Base-by-base conservation (phyloP, 2,113 vertebrate species). In the Eidolon helvum region DNA sequence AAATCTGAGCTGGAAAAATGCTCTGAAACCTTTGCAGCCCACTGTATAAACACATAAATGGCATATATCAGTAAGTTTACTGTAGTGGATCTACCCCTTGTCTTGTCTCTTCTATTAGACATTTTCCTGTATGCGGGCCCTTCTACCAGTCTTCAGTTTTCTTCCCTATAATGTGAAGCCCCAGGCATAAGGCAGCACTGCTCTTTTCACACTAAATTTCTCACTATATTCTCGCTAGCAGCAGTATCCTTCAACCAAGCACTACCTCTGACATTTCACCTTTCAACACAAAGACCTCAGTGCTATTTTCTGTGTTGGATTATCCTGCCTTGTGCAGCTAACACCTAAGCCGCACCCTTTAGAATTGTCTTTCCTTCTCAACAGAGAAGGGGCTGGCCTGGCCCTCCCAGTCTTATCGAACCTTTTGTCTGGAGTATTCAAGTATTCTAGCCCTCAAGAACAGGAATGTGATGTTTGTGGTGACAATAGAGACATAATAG, bases 1-100 rank as follows among this genome's bases (percentile, higher is more conserved):
- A 92, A 90, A 92, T 80, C 38, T 55, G 72, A 86, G 24, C 78
- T 35, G 65, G 68, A 94, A 95, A 91, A 55, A 30, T 55, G 26
- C 91, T 57, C 91, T 57, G 53, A 69, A 21, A 50, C 30, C 14
- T 90, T 61, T 26, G 30, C 10, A 30, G 57, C 33, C 48, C 43
- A 16, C 5, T 87, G 55, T 59, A 72, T 50, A 92, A 82, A 90
- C 4, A 83, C 4, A 69, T 50, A 72, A 93, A 72, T 7, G 48
- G 30, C 43, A 59, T 30, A 26, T 1, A 24, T 24, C 43, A 69
- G 2, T 26, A 59, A 43, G 55, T 43, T 84, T 50, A 10, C 33
- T 28, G 1, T 14, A 53, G 53, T 45, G 11, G 63, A 22, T 53
- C 48, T 43, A 53, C 28, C 43, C 66, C 69, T 85, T 50, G 18